These are phyloP conservation scores for Falco punctatus DNA, from an alignment of 2,113 vertebrate genomes.

Conservation along the genomic window DNA sequence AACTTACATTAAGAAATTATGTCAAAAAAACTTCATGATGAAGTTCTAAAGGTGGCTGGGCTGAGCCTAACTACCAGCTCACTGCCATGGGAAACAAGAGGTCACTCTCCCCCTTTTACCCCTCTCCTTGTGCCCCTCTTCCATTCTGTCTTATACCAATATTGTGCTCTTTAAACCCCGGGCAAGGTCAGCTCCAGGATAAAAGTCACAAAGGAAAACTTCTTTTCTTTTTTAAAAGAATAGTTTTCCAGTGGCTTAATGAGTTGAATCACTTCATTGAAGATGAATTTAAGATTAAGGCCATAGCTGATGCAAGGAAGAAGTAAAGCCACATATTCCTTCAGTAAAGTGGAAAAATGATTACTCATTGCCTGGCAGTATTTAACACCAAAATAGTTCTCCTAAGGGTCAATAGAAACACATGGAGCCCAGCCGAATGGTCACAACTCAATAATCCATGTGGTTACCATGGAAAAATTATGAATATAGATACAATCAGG, in stretches of 20 bases:
- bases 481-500: constrained; percentile 24
- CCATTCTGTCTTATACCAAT: neutral
- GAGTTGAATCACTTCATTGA: neutral
- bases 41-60: neutral
- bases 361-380: neutral
- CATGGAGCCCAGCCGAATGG: neutral
- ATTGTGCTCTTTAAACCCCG: neutral
- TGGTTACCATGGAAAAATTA: constrained; percentile 47
- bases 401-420: neutral
- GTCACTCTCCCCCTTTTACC: neutral
- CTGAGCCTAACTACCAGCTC: neutral
- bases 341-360: neutral
- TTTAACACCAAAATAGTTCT: constrained; percentile 17
- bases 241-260: neutral
- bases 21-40: neutral
- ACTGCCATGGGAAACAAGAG: neutral
- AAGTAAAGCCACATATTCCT: neutral
- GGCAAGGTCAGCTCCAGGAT: neutral
- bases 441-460: neutral
- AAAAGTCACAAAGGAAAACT: neutral
- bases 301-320: neutral
- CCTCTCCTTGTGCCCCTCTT: neutral
- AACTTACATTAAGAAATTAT: neutral
- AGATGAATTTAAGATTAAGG: neutral
- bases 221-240: neutral